phyloP scores from a whole-genome alignment of 1,140 invertebrate species.

The Triops longicaudatus region DNA sequence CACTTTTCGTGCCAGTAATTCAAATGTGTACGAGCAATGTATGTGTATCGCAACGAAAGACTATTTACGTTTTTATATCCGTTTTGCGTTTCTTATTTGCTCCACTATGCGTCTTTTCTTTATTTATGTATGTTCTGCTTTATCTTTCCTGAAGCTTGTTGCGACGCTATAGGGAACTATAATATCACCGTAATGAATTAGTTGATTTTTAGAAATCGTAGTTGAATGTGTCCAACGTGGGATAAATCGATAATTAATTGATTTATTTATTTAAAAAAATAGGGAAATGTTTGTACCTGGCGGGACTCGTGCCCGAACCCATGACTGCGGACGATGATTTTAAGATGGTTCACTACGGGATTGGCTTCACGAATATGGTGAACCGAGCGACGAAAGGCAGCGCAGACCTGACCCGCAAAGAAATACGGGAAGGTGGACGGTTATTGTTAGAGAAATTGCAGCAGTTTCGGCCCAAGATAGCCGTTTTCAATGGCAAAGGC shows the following conservation, averaged over 20 bases:
- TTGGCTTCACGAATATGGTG: constrained; percentile 97
- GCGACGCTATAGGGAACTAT: no score
- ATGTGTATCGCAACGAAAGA: no score
- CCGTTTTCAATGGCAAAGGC: constrained; percentile 95
- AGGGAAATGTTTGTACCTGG: constrained; percentile 93
- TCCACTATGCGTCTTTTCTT: no score
- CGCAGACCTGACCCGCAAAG: constrained; percentile 87
- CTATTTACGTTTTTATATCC: no score
- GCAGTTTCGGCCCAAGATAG: constrained; percentile 90
- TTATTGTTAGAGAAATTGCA: constrained; percentile 83
- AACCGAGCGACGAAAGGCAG: constrained; percentile 88
- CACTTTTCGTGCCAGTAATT: no score
- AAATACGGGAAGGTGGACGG: constrained; percentile 91
- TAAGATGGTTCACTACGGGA: constrained; percentile 82
- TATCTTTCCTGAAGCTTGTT: no score
- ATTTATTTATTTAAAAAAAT: constrained; percentile 33
- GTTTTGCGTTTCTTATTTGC: no score
- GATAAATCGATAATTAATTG: not conserved
- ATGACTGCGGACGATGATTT: constrained; percentile 93
- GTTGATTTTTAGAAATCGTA: no score
- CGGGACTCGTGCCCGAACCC: constrained; percentile 85
- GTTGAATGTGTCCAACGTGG: no score
- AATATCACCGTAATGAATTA: no score
- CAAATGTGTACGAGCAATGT: no score
- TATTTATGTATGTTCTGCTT: no score